These are phyloP conservation scores for Hippolais icterina DNA, from an alignment of 2,113 vertebrate species.

Conservation along the genomic window DNA sequence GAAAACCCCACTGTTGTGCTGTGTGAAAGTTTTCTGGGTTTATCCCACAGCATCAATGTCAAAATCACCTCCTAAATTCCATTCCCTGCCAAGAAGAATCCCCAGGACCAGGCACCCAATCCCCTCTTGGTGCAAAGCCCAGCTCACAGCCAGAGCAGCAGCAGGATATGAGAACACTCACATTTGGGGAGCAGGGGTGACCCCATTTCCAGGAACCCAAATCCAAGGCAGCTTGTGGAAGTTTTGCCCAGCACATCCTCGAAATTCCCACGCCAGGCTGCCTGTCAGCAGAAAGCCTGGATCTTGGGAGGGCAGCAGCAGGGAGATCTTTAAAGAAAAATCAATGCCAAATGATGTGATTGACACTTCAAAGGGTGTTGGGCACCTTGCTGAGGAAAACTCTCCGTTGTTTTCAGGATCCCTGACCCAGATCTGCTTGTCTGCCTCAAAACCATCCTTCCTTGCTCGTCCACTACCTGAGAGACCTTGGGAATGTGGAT, in stretches of 20 bases:
- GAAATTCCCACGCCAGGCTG: background rate
- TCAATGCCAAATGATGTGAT: background rate
- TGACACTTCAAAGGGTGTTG: slow-evolving; percentile 19
- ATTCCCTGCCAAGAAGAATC: background rate
- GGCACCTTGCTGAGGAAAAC: background rate
- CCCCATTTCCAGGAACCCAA: background rate
- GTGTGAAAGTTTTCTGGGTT: background rate
- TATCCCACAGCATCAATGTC: background rate
- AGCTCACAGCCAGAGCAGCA: background rate
- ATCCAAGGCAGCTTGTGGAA: background rate
- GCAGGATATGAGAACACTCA: rapidly evolving
- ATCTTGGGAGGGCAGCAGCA: background rate
- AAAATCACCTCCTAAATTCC: background rate
- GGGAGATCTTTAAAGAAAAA: background rate
- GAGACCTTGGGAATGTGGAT: background rate
- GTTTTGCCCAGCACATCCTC: background rate
- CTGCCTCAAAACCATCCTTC: background rate
- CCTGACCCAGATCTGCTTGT: background rate
- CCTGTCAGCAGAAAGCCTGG: background rate
- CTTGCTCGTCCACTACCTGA: background rate
- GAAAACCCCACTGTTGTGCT: background rate
- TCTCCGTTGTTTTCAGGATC: background rate
- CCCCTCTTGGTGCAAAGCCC: background rate
- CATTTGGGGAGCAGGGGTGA: rapidly evolving
- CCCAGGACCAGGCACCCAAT: background rate